Conservation (phyloP, 2,113 vertebrate genomes). For the Ophiodon elongatus region DNA sequence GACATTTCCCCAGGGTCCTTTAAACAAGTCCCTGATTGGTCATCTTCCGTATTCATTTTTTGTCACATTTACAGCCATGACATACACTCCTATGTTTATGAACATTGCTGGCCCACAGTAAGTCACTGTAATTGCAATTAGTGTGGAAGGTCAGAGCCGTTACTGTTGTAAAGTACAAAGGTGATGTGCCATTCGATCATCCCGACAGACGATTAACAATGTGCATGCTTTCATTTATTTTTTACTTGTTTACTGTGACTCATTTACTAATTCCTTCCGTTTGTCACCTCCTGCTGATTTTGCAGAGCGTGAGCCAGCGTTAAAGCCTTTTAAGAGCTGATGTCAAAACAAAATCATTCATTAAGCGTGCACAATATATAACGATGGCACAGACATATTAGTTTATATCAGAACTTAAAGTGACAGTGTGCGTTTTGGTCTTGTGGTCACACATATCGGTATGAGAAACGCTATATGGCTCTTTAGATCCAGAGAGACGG, state of each 20-base stretch:
- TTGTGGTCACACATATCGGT: conserved; percentile 20
- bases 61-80: conserved; percentile 71
- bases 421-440: neutral
- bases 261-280: conserved; percentile 33
- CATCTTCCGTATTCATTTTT: conserved; percentile 57
- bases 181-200: conserved; percentile 54
- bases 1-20: conserved; percentile 65
- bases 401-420: conserved; percentile 3
- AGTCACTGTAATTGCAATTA: conserved; percentile 76
- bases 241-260: conserved; percentile 53
- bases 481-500: neutral
- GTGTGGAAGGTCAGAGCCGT: conserved; percentile 70
- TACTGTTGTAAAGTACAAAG: conserved; percentile 49
- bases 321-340: conserved; percentile 45
- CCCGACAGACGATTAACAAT: conserved; percentile 58
- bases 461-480: neutral
- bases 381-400: conserved; percentile 6
- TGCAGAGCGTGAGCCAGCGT: conserved; percentile 43
- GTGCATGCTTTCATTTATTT: conserved; percentile 29
- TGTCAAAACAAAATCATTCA: conserved; percentile 51
- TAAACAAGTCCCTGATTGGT: conserved; percentile 64
- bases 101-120: conserved; percentile 59
- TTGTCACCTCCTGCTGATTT: conserved; percentile 61
- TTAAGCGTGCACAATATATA: conserved; percentile 16
- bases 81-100: conserved; percentile 65